A percentile compares a stretch with the other conserved stretches of the same genome.
phyloP scores from a whole-genome alignment of 2,797 vertebrate species.

The Novumbra hubbsi region DNA sequence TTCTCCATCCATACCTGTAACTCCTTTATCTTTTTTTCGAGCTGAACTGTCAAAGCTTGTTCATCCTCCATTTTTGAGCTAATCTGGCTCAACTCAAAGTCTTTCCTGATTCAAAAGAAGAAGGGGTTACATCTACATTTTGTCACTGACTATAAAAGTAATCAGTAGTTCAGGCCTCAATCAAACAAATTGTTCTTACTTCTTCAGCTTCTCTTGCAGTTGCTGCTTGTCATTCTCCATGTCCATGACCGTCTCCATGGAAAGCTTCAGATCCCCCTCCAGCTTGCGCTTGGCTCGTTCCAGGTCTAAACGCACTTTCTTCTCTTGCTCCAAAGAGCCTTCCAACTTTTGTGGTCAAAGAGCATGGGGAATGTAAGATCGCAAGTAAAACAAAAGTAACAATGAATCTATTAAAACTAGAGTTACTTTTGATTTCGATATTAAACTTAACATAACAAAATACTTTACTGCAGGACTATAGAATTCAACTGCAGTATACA shows the following conservation, averaged over 20 bases:
- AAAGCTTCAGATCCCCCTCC: slow-evolving; percentile 91
- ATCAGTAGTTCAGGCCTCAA: neutral
- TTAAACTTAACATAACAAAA: too few species aligned
- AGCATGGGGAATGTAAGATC: neutral
- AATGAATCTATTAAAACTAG: neutral
- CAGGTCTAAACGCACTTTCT: slow-evolving; percentile 89
- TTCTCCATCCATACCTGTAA: slow-evolving; percentile 76
- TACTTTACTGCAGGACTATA: too few species aligned
- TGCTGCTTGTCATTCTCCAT: slow-evolving; percentile 92
- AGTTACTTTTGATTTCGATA: neutral
- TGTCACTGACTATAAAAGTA: neutral
- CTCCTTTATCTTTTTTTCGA: slow-evolving; percentile 95
- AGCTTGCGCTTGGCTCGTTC: slow-evolving; percentile 89
- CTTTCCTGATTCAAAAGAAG: slow-evolving; percentile 75
- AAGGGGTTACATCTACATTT: neutral
- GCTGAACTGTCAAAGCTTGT: slow-evolving; percentile 79
- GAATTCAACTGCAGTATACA: too few species aligned
- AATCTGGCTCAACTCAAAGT: slow-evolving; percentile 86
- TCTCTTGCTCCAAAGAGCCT: slow-evolving; percentile 91
- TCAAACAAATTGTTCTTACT: slow-evolving; percentile 65
- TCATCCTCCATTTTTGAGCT: slow-evolving; percentile 86
- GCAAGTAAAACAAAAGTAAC: neutral
- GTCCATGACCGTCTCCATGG: slow-evolving; percentile 87
- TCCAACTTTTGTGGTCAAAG: slow-evolving; percentile 76
- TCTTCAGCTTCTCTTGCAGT: slow-evolving; percentile 90